Evolutionary conservation across 2,113 vertebrate species (phyloP).

Genomic region (Albula glossodonta): DNA sequence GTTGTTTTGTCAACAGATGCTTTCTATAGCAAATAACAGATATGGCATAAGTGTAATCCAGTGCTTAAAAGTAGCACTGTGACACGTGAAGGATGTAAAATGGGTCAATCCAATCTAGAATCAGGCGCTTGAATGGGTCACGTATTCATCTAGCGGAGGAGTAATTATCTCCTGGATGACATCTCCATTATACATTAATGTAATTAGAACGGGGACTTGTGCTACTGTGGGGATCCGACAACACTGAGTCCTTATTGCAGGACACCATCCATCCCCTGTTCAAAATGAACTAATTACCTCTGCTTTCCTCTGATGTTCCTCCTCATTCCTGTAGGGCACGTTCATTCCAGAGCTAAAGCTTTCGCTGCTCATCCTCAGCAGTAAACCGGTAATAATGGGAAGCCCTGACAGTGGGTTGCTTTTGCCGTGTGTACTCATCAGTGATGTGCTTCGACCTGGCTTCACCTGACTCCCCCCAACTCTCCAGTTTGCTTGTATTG

Average conservation of each 20-base stretch:
- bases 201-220: conserved; percentile 16
- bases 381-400: background rate
- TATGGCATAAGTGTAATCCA: background rate
- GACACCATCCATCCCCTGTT: conserved; percentile 17
- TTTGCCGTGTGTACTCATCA: background rate
- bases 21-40: background rate
- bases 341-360: background rate
- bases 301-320: conserved; percentile 2
- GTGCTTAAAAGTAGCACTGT: background rate
- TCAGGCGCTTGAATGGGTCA: conserved; percentile 13
- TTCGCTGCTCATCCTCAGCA: background rate
- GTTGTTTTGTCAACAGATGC: background rate
- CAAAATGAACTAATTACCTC: conserved; percentile 27
- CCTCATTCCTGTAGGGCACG: background rate
- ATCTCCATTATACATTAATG: conserved; percentile 29
- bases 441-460: background rate
- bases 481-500: background rate
- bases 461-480: background rate
- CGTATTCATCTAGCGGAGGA: conserved; percentile 5
- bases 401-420: background rate
- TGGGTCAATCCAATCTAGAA: conserved; percentile 7
- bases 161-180: conserved; percentile 27
- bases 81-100: conserved; percentile 9
- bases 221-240: conserved; percentile 17
- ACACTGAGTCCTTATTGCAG: conserved; percentile 27